phyloP scores from a whole-genome alignment of 1,140 invertebrate genomes.

The Orchestia grillus region DNA sequence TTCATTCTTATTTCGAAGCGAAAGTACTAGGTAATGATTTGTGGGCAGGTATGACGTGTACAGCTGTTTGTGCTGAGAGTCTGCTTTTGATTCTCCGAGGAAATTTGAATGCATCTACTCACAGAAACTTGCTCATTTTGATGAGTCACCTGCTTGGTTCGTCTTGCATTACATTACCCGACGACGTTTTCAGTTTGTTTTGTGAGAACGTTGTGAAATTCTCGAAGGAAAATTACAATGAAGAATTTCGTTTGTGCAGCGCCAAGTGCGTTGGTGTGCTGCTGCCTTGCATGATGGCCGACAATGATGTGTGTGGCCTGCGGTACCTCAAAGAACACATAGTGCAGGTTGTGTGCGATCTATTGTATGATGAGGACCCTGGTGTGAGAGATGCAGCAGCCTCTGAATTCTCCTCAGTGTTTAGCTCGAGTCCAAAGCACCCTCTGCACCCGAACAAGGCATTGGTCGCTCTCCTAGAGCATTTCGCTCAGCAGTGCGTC shows the following conservation, averaged over 20 bases:
- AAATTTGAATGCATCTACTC: not conserved
- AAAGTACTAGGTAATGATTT: not conserved
- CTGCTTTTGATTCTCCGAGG: not conserved
- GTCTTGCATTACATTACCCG: not conserved
- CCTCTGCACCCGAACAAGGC: not conserved
- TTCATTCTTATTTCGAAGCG: not conserved
- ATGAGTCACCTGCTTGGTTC: not conserved
- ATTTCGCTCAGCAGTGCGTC: not conserved
- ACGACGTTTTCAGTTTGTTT: not conserved
- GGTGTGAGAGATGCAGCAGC: not conserved
- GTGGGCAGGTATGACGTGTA: not conserved
- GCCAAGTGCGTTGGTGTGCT: slow-evolving; percentile 1
- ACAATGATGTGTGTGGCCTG: not conserved
- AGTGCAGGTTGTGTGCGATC: not conserved
- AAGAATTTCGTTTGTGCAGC: slow-evolving; percentile 28
- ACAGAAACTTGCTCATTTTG: not conserved
- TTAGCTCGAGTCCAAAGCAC: not conserved
- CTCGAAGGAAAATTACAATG: not conserved
- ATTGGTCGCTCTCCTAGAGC: not conserved
- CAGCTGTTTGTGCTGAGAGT: not conserved
- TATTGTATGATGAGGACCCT: slow-evolving; percentile 13
- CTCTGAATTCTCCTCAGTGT: not conserved
- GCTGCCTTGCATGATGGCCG: not conserved
- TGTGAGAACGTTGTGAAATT: not conserved
- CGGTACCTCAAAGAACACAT: not conserved